These are phyloP conservation scores for Parasteatoda lunata DNA, from an alignment of 2,888 invertebrate species.

Conservation along the genomic window DNA sequence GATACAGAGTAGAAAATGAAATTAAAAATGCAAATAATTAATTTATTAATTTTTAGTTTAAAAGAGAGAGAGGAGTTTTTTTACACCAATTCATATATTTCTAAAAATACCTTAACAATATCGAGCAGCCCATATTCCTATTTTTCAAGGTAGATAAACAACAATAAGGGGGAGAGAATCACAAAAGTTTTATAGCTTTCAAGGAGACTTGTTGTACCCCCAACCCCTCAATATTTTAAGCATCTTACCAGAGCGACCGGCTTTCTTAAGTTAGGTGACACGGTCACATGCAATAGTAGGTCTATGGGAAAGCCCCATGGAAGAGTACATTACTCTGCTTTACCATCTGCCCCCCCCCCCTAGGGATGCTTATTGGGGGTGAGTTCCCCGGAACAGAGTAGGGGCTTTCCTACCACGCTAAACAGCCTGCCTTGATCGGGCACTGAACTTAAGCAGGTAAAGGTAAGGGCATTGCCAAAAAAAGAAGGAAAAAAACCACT, in stretches of 20 bases:
- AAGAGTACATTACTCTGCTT: slow-evolving; percentile 29
- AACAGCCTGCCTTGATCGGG: neutral
- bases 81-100: no score
- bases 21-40: no score
- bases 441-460: neutral
- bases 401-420: neutral
- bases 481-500: no score
- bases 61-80: no score
- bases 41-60: no score
- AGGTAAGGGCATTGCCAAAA: no score
- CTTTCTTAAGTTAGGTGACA: slow-evolving; percentile 36
- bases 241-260: neutral
- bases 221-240: neutral
- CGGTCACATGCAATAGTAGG: slow-evolving; percentile 55
- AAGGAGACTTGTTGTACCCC: neutral
- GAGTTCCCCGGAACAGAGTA: neutral
- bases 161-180: neutral
- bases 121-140: no score
- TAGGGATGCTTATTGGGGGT: neutral
- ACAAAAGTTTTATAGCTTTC: neutral
- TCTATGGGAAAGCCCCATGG: slow-evolving; percentile 38
- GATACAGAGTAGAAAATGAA: no score
- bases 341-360: slow-evolving; percentile 14
- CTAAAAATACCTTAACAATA: no score
- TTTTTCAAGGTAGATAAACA: no score